Evolutionary conservation across 2,888 invertebrate species (phyloP).

Genomic region (Sarcophaga subvicina): DNA sequence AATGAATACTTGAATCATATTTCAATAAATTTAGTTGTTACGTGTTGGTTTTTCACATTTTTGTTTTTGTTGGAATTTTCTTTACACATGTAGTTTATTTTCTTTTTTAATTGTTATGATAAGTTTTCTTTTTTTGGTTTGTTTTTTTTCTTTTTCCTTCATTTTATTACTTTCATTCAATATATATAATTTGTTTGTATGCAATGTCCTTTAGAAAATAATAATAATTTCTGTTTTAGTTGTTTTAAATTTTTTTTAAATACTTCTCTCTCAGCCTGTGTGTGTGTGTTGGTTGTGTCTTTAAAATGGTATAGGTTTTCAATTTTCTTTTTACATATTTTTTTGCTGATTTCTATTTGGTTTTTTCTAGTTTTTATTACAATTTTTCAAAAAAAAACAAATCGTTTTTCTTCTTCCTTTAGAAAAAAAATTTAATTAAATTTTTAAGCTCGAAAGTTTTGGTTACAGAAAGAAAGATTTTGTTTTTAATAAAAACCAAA

Average conservation of each 20-base stretch:
- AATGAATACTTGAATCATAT: constrained; percentile 63
- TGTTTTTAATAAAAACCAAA: not conserved
- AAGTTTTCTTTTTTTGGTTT: constrained; percentile 19
- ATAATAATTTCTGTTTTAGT: not conserved
- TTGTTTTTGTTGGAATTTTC: constrained; percentile 65
- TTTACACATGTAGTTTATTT: constrained; percentile 65
- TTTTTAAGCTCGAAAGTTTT: constrained; percentile 64
- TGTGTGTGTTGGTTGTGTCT: not conserved
- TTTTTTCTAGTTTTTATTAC: constrained; percentile 10
- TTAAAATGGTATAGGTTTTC: constrained; percentile 35
- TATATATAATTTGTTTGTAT: constrained; percentile 6
- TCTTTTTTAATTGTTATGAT: constrained; percentile 40
- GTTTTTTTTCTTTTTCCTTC: not conserved
- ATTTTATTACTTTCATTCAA: too few species aligned
- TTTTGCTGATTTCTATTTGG: constrained; percentile 17
- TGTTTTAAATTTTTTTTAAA: not conserved
- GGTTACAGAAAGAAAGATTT: not conserved
- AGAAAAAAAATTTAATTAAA: constrained; percentile 11
- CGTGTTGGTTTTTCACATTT: not conserved
- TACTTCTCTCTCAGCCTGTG: too few species aligned
- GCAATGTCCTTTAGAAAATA: not conserved
- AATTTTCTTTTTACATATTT: constrained; percentile 32
- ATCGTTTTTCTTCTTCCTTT: not conserved
- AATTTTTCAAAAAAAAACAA: constrained; percentile 21
- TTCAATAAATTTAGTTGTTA: constrained; percentile 64